Base-by-base conservation (phyloP, 2,888 invertebrate genomes). In the Acanthosepion esculentum region DNA sequence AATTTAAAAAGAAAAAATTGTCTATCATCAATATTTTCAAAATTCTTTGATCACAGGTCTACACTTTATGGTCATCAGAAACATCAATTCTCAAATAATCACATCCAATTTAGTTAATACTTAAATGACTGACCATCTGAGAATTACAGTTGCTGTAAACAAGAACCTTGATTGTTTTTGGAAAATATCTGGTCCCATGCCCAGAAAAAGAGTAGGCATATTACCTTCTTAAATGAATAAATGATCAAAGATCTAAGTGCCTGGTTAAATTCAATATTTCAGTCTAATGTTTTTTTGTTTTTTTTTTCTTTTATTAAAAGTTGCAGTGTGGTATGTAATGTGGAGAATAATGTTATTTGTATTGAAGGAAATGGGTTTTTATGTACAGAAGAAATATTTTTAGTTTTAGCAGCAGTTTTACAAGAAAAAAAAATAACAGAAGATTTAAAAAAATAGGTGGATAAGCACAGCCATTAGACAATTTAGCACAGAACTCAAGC, bases 331-430 rank as follows among this genome's bases (percentile, higher is more conserved):
- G n/a, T 78, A n/a, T 78, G 59, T 78, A n/a, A 29, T n/a, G n/a
- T 78, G n/a, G 4, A 78, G 33, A n/a, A n/a, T n/a, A 78, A 59
- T 59, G n/a, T 78, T 78, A 78, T 15, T 78, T 78, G 78, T 78
- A 12, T 59, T 59, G 59, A 59, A 59, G 59, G 59, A 59, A 59
- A 59, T 59, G 59, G 23, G n/a, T 78, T 78, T 78, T 78, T 78
- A 78, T 78, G 10, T n/a, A 78, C 78, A 78, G 78, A 78, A 78
- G 78, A 78, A 78, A n/a, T n/a, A 78, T 78, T n/a, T 78, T 10
- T 78, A 23, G n/a, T 78, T 33, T 78, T 78, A 78, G 78, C 78
- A 78, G 78, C 78, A 78, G 78, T 78, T 78, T 78, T n/a, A 78
- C 78, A 78, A 33, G 78, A 15, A n/a, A 78, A 78, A n/a, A 78